Evolutionary conservation across 2,797 vertebrate species (phyloP).

Genomic region (Phoxinus dragarum): DNA sequence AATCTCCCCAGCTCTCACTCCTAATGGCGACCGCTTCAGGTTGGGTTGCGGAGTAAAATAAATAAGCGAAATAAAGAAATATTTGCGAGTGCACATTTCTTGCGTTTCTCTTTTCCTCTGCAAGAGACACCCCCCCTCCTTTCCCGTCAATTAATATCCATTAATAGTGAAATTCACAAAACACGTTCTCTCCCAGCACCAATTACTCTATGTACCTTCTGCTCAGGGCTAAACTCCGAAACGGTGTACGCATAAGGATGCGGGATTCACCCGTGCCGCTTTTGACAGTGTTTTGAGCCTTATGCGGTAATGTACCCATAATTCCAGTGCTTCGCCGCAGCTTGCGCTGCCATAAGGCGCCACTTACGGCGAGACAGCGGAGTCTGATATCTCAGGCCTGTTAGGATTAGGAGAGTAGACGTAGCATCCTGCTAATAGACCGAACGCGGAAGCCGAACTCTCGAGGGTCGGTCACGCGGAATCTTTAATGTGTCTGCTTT

Average conservation of each 20-base stretch:
- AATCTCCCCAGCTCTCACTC: slow-evolving; percentile 76
- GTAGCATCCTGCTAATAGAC: slow-evolving; percentile 80
- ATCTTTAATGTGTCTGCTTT: slow-evolving; percentile 64
- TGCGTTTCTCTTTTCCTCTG: slow-evolving; percentile 56
- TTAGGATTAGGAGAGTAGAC: slow-evolving; percentile 80
- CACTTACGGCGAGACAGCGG: slow-evolving; percentile 73
- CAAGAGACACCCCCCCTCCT: slow-evolving; percentile 5
- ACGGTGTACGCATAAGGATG: slow-evolving; percentile 63
- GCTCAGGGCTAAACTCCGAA: slow-evolving; percentile 62
- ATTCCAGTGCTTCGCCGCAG: slow-evolving; percentile 74
- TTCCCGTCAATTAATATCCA: slow-evolving; percentile 49
- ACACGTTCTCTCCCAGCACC: slow-evolving; percentile 58
- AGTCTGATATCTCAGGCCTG: slow-evolving; percentile 76
- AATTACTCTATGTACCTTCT: slow-evolving; percentile 69
- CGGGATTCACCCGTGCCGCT: slow-evolving; percentile 62
- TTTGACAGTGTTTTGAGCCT: slow-evolving; percentile 74
- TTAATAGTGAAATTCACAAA: slow-evolving; percentile 52
- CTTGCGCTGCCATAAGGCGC: slow-evolving; percentile 77
- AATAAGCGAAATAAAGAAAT: slow-evolving; percentile 68
- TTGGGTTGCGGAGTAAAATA: slow-evolving; percentile 71
- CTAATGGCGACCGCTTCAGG: slow-evolving; percentile 83
- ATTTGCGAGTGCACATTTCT: slow-evolving; percentile 67
- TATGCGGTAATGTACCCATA: slow-evolving; percentile 76
- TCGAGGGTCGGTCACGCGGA: slow-evolving; percentile 72
- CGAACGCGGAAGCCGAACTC: slow-evolving; percentile 72